These are phyloP conservation scores for Thymelicus lineola DNA, from an alignment of 2,888 invertebrate genomes.

Conservation along the genomic window DNA sequence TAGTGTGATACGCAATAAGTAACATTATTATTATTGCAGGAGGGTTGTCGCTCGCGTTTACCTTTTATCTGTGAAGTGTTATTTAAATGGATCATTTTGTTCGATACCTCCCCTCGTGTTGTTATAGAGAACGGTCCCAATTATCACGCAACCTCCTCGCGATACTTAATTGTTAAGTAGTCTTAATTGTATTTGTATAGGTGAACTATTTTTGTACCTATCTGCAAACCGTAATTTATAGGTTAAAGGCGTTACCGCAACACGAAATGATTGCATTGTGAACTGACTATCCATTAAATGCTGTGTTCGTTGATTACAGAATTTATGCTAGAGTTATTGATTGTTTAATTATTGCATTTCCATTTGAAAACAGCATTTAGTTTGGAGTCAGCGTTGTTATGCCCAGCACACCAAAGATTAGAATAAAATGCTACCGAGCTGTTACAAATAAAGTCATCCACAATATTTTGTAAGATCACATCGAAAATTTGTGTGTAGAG, in stretches of 20 bases:
- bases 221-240: constrained; percentile 77
- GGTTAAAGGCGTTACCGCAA: constrained; percentile 77
- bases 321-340: constrained; percentile 41
- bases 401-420: constrained; percentile 84
- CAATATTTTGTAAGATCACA: constrained; percentile 53
- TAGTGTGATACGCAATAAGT: constrained; percentile 85
- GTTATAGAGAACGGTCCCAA: constrained; percentile 19
- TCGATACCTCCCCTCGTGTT: constrained; percentile 3
- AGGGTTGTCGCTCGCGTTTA: constrained; percentile 50
- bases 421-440: constrained; percentile 68
- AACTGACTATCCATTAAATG: constrained; percentile 61
- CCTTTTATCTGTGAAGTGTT: constrained; percentile 16
- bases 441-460: constrained; percentile 38
- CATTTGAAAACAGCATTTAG: constrained; percentile 53
- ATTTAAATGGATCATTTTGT: background rate
- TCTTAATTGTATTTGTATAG: constrained; percentile 81
- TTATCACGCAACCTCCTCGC: constrained; percentile 66
- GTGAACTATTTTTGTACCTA: constrained; percentile 85
- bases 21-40: constrained; percentile 66
- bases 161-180: constrained; percentile 84
- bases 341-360: constrained; percentile 45
- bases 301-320: constrained; percentile 45
- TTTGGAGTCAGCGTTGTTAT: constrained; percentile 63
- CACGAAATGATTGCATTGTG: constrained; percentile 62
- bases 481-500: constrained; percentile 59